Conservation (phyloP, 1,140 invertebrate species). For the Bursaphelenchus mucronatus region DNA sequence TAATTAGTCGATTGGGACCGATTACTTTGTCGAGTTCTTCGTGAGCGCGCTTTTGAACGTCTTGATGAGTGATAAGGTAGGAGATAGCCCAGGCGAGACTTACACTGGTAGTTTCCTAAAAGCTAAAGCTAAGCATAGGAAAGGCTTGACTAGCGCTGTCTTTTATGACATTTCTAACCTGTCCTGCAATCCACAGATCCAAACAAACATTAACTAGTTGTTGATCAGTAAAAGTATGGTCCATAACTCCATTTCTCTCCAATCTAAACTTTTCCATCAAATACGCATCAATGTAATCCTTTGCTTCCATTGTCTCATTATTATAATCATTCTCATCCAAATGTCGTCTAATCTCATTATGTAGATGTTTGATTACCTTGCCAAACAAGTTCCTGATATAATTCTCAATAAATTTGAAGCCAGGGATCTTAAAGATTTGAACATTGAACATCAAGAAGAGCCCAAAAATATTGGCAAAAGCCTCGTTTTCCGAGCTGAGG, state of each 20-base stretch:
- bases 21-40: slow-evolving; percentile 23
- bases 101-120: slow-evolving; percentile 18
- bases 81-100: slow-evolving; percentile 7
- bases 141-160: too few relatives aligned
- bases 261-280: not conserved
- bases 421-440: slow-evolving; percentile 5
- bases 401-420: slow-evolving; percentile 4
- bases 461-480: not conserved
- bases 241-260: not conserved
- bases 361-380: not conserved
- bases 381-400: not conserved
- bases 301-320: too few relatives aligned
- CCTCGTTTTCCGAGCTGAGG: not conserved
- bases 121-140: too few relatives aligned
- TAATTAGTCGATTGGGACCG: slow-evolving; percentile 19
- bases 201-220: not conserved
- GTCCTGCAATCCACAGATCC: not conserved
- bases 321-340: too few relatives aligned
- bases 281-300: slow-evolving; percentile 1
- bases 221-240: not conserved
- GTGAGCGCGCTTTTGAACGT: slow-evolving; percentile 22
- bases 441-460: not conserved
- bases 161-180: not conserved
- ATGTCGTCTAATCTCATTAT: too few relatives aligned
- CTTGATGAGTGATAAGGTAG: slow-evolving; percentile 19